Base-by-base conservation (phyloP, 2,797 vertebrate genomes). In the Bradypus variegatus region DNA sequence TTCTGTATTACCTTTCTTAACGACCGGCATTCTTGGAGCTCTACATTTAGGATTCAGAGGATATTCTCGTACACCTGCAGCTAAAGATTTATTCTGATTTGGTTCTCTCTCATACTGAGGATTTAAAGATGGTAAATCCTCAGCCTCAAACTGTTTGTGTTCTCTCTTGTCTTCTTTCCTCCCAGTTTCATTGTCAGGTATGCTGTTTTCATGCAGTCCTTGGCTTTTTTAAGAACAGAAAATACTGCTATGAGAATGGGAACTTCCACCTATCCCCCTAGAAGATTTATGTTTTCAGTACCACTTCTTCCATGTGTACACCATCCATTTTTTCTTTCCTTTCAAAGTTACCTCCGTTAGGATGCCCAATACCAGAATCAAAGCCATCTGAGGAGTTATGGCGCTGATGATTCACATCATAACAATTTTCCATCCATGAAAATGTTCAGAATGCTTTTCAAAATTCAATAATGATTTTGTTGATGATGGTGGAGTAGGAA, bases 311-410 rank as follows among this genome's bases (percentile, higher is more conserved):
- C 96, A 96, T 98, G 97, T 21, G 97, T 96, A 91, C 96, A 97
- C 97, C 98, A 98, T 85, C 96, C 96, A 95, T 95, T 97, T 94
- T 98, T 93, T 98, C 98, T 96, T 97, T 98, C 96, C 97, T 97
- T 83, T 96, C 97, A 95, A 97, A 97, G 92, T 97, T 96, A 70
- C 97, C 97, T 97, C 97, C 97, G 86, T 95, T 97, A 94, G 95
- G 45, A 94, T 95, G 77, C 81, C 97, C 97, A 94, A 83, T 76
- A 60, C 95, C 96, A 94, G 97, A 91, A 96, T 98, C 97, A 95
- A 98, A 97, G 3, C 95, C 96, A 95, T 98, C 97, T 23, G 97
- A 98, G 90, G 97, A 98, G 91, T 97, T 98, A 94, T 97, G 97
- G 86, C 97, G 97, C 93, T 98, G 97, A 88, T 94, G 95, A 96